Conservation (phyloP, 2,113 vertebrate genomes). For the Sebastes fasciatus region DNA sequence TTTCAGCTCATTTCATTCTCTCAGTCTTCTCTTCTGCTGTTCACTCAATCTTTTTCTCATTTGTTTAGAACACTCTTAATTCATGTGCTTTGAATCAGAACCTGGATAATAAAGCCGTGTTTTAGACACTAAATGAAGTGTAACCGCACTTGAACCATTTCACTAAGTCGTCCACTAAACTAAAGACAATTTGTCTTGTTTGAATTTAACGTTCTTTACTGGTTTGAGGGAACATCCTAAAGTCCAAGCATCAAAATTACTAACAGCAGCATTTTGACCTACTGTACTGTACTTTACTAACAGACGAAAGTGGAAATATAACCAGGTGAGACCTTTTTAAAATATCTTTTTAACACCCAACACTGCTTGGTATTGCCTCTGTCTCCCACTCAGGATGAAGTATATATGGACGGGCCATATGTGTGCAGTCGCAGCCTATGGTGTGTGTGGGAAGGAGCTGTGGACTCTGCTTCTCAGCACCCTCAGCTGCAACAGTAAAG, state of each 20-base stretch:
- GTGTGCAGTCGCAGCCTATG: conserved; percentile 93
- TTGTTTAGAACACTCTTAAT: conserved; percentile 22
- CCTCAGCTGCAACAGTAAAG: conserved; percentile 81
- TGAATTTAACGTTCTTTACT: conserved; percentile 4
- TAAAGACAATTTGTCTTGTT: background rate
- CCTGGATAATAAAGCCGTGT: background rate
- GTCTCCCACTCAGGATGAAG: conserved; percentile 89
- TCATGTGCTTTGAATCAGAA: conserved; percentile 22
- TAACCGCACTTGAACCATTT: conserved; percentile 15
- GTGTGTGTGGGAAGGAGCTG: conserved; percentile 88
- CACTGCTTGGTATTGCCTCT: background rate
- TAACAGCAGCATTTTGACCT: too few relatives aligned
- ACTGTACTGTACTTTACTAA: background rate
- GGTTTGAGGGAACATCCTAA: background rate
- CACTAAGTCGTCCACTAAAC: background rate
- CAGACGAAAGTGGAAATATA: background rate
- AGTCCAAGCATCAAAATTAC: background rate
- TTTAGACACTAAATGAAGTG: conserved; percentile 25
- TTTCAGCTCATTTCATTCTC: conserved; percentile 43
- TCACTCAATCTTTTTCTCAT: conserved; percentile 32
- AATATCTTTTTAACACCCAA: background rate
- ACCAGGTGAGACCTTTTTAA: background rate
- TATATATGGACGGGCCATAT: conserved; percentile 99
- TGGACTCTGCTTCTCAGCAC: conserved; percentile 87
- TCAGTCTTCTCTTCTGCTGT: background rate